A percentile compares a stretch with the other conserved stretches of the same genome.
Evolutionary conservation across 2,888 invertebrate species (phyloP).

Genomic region (Junonia oenone): DNA sequence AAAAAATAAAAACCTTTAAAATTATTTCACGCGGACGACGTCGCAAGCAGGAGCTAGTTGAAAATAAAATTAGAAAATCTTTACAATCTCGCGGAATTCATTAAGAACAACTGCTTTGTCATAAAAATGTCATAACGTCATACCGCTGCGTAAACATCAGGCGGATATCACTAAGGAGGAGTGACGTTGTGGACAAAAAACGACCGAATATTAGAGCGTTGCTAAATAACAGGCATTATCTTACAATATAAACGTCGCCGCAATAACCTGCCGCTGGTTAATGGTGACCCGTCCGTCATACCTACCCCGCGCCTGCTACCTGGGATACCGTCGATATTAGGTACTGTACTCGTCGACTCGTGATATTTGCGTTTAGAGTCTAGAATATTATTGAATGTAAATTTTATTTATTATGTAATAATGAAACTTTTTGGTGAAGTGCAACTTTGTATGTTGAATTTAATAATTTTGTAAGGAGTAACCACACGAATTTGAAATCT

Average conservation of each 20-base stretch:
- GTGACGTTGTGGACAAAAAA: conserved; percentile 50
- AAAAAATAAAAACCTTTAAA: too few species aligned
- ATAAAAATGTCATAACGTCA: too few species aligned
- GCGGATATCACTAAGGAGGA: conserved; percentile 44
- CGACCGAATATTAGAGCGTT: conserved; percentile 56
- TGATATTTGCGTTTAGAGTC: too few species aligned
- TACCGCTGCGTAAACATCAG: conserved; percentile 31
- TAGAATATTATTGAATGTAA: too few species aligned
- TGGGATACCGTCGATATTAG: conserved; percentile 13
- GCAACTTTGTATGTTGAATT: too few species aligned
- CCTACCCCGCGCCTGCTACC: conserved; percentile 31
- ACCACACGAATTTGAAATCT: too few species aligned
- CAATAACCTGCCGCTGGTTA: conserved; percentile 56
- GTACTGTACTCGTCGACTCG: background rate
- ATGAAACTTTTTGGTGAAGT: too few species aligned
- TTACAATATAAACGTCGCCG: conserved; percentile 62
- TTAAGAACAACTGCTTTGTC: conserved; percentile 22
- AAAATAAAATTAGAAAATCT: too few species aligned
- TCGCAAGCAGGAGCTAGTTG: too few species aligned
- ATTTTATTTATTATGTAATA: too few species aligned
- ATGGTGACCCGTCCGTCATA: conserved; percentile 61
- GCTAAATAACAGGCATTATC: conserved; percentile 66
- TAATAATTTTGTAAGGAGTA: too few species aligned
- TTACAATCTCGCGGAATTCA: conserved; percentile 15
- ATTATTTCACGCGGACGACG: too few species aligned